A percentile compares a stretch with the other conserved stretches of the same genome.
phyloP scores from a whole-genome alignment of 2,797 vertebrate species.

The Zalophus californianus region DNA sequence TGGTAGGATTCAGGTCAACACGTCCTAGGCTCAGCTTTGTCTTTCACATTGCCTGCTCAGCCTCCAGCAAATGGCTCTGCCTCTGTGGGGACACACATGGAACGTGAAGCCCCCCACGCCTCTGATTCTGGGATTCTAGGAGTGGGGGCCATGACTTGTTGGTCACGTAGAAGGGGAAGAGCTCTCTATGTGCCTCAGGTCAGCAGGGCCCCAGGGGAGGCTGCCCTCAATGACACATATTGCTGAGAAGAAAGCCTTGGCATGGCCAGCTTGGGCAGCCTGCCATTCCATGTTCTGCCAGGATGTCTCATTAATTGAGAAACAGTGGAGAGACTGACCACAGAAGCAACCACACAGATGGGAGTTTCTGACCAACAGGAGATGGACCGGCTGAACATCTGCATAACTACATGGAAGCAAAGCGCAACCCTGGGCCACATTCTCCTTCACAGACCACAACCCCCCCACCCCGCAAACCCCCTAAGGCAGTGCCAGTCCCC shows the following conservation, averaged over 20 bases:
- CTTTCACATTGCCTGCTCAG: background rate
- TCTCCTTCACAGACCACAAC: background rate
- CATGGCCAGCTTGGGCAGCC: background rate
- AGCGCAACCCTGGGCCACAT: background rate
- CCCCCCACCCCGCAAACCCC: fast-evolving
- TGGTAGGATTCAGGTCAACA: background rate
- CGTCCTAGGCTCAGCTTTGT: background rate
- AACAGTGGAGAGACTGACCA: background rate
- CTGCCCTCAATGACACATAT: background rate
- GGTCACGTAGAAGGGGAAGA: background rate
- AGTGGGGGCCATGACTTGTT: background rate
- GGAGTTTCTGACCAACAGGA: background rate
- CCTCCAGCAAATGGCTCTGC: background rate
- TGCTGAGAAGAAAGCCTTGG: background rate
- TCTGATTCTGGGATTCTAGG: background rate
- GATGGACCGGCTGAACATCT: too few relatives aligned
- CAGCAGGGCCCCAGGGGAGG: background rate
- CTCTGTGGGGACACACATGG: background rate
- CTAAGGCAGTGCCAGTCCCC: background rate
- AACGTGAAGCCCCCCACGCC: background rate
- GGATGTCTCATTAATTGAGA: conserved; percentile 18
- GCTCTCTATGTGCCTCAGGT: background rate
- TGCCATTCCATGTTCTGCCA: conserved; percentile 49
- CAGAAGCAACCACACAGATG: background rate
- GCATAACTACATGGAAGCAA: background rate